Evolutionary conservation across 2,888 invertebrate species (phyloP).

Genomic region (Drosophila meridionalis): DNA sequence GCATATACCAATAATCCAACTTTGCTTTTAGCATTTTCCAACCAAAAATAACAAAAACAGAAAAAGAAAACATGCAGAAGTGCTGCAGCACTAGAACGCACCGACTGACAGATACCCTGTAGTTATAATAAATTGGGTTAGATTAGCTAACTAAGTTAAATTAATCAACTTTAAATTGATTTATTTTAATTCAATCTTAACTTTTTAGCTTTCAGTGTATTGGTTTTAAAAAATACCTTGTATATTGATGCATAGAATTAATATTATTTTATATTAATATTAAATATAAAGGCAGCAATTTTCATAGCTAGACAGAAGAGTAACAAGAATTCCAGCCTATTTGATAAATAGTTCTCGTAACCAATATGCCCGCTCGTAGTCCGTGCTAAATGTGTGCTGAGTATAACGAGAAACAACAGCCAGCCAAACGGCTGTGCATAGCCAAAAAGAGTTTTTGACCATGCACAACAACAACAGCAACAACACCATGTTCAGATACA

Average conservation of each 20-base stretch:
- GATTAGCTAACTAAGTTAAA: background rate
- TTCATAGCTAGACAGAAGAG: background rate
- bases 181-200: background rate
- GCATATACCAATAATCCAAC: constrained; percentile 59
- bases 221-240: background rate
- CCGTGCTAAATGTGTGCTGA: background rate
- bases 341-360: too few relatives aligned
- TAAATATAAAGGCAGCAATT: background rate
- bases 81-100: background rate
- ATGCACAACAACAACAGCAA: constrained; percentile 19
- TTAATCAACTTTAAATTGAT: background rate
- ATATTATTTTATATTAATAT: background rate
- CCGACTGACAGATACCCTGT: background rate
- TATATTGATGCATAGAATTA: background rate
- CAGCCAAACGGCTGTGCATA: constrained; percentile 22
- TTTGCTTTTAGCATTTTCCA: constrained; percentile 68
- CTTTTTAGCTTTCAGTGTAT: background rate
- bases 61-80: constrained; percentile 16
- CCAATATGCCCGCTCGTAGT: background rate
- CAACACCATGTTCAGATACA: constrained; percentile 4
- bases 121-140: background rate
- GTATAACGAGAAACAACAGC: constrained; percentile 10
- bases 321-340: too few relatives aligned
- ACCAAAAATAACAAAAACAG: constrained; percentile 29
- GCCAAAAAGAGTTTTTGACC: constrained; percentile 28